Evolutionary conservation across 2,888 invertebrate species (phyloP), one percentile per base, ranked within the genome.

Genomic region (Tipula confusa): DNA sequence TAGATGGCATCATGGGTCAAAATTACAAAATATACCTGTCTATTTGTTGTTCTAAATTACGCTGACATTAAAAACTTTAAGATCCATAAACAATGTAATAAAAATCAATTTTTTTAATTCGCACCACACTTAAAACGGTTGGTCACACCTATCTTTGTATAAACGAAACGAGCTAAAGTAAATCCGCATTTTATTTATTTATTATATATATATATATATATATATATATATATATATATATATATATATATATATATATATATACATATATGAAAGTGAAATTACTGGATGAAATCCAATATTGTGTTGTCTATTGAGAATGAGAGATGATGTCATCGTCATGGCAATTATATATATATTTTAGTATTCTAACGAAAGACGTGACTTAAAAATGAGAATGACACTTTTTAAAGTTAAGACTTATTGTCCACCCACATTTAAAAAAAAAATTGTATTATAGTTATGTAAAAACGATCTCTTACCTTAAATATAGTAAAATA

Each of bases 221-320:
- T n/a, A n/a, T n/a, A n/a, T n/a, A n/a, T n/a, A n/a, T n/a, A n/a
- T n/a, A n/a, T n/a, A n/a, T n/a, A n/a, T n/a, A n/a, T n/a, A n/a
- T n/a, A n/a, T n/a, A n/a, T n/a, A n/a, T n/a, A n/a, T n/a, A n/a
- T n/a, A n/a, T n/a, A n/a, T n/a, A n/a, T n/a, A n/a, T n/a, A n/a
- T n/a, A n/a, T n/a, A n/a, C n/a, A n/a, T 64, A 24, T 64, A 64
- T 64, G 64, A 64, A 64, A 64, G 64, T 64, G 64, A 64, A 64
- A 64, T 64, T 64, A 64, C 24, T 64, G 64, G 64, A 64, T 64
- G 64, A 64, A 64, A 64, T 64, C 64, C 64, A 64, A 64, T 64
- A 64, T 11, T 64, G 64, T 64, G 64, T 24, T 64, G 64, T 9
- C 18, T 64, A 24, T 64, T 24, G 24, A 64, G 64, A 64, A 64